Evolutionary conservation across 2,888 invertebrate species (phyloP).

Genomic region (Amblyjoppa fuscipennis): DNA sequence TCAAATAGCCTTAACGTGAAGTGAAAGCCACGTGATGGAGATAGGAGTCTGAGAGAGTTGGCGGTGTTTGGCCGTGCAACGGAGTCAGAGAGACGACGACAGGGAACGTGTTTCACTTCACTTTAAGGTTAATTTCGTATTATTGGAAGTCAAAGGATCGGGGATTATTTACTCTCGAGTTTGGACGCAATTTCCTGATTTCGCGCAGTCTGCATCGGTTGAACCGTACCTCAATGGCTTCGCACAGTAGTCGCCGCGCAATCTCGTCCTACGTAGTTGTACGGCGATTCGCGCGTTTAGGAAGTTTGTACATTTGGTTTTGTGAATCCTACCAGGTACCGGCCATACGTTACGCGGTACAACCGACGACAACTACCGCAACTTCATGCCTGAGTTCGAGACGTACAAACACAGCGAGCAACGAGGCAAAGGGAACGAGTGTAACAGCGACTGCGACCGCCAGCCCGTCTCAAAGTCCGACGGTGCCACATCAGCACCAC

Average conservation of each 20-base stretch:
- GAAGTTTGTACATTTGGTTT: conserved; percentile 16
- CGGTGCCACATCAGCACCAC: conserved; percentile 82
- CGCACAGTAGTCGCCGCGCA: too few species aligned
- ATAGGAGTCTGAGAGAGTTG: too few species aligned
- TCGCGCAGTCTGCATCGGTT: not conserved
- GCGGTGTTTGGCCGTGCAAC: too few species aligned
- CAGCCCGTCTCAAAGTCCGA: conserved; percentile 87
- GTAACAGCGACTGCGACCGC: conserved; percentile 78
- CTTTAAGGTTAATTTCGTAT: not conserved
- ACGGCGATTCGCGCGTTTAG: not conserved
- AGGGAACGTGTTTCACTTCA: too few species aligned
- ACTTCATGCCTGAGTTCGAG: conserved; percentile 86
- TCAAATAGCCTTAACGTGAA: too few species aligned
- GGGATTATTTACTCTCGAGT: not conserved
- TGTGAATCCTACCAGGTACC: conserved; percentile 84
- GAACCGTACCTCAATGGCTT: not conserved
- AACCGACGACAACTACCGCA: conserved; percentile 85
- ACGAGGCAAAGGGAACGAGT: conserved; percentile 85
- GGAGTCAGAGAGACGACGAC: too few species aligned
- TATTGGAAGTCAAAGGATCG: not conserved
- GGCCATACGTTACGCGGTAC: conserved; percentile 86
- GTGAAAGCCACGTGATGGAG: too few species aligned
- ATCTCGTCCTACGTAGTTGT: not conserved
- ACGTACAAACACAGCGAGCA: conserved; percentile 80
- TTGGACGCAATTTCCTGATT: not conserved